Evolutionary conservation across 2,113 vertebrate species (phyloP).

Genomic region (Chlorocebus sabaeus): DNA sequence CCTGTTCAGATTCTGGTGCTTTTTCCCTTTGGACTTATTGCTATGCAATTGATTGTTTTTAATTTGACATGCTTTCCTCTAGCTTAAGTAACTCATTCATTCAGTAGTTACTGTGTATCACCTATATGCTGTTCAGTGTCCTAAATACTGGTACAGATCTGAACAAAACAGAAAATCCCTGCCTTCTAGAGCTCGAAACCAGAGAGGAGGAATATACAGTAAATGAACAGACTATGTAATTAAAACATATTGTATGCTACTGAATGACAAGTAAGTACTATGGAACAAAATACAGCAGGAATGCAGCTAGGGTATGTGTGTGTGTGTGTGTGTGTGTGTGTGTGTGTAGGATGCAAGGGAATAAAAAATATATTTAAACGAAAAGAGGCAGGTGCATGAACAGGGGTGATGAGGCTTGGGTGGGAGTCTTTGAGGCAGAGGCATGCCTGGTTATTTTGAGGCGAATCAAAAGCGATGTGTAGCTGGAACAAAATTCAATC

Average conservation of each 20-base stretch:
- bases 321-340: background rate
- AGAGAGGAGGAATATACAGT: background rate
- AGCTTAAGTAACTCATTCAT: background rate
- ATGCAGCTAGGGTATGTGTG: background rate
- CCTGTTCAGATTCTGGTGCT: background rate
- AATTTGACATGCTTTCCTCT: background rate
- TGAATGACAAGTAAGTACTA: background rate
- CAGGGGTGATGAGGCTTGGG: background rate
- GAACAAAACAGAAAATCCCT: background rate
- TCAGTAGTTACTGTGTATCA: background rate
- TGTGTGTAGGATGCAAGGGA: background rate
- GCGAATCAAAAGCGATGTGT: background rate
- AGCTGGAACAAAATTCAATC: background rate
- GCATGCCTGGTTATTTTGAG: background rate
- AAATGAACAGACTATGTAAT: background rate
- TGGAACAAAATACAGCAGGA: background rate
- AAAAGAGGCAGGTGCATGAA: background rate
- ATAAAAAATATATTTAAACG: background rate
- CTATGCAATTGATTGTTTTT: background rate
- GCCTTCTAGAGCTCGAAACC: background rate
- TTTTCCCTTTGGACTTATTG: background rate
- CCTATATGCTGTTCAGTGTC: background rate
- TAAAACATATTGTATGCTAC: background rate
- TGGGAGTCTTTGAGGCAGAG: background rate
- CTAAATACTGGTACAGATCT: background rate